Percentiles rank a stretch among this genome's conserved stretches.
Conservation (phyloP, 2,113 vertebrate genomes). For the Triplophysa dalaica region DNA sequence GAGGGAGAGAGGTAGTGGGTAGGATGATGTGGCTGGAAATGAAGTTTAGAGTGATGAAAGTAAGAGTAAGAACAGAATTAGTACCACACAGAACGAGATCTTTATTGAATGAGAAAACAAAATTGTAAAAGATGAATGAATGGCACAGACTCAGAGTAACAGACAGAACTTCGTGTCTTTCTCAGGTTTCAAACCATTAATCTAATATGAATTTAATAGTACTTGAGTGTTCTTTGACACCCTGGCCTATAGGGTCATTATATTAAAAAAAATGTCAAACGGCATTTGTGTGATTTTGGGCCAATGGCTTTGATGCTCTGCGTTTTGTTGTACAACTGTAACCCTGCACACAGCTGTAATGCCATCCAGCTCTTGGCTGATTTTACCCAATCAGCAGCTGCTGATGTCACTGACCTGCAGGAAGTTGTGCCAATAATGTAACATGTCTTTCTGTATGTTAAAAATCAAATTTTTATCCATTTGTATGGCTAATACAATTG, state of each 20-base stretch:
- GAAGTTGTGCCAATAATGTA: neutral
- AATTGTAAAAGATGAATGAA: neutral
- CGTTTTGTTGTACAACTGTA: neutral
- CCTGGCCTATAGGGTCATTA: neutral
- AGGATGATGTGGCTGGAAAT: neutral
- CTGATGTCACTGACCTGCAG: too few relatives aligned
- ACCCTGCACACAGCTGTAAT: constrained; percentile 3
- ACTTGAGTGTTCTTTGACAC: neutral
- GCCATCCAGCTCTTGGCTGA: constrained; percentile 8
- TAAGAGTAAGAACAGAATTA: neutral
- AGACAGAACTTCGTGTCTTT: too few relatives aligned
- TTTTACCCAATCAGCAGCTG: constrained; percentile 6
- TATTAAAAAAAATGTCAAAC: neutral
- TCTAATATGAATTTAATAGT: neutral
- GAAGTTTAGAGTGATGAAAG: constrained; percentile 2
- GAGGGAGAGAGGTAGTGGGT: neutral
- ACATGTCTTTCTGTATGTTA: constrained; percentile 1
- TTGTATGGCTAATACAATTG: too few relatives aligned
- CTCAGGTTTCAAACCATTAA: neutral
- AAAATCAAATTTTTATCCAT: neutral
- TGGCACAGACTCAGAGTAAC: neutral
- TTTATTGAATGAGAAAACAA: too few relatives aligned
- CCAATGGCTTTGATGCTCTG: neutral
- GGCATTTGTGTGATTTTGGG: neutral
- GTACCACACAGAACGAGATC: too few relatives aligned